phyloP scores from a whole-genome alignment of 2,797 vertebrate species.

The Lacerta bilineata region DNA sequence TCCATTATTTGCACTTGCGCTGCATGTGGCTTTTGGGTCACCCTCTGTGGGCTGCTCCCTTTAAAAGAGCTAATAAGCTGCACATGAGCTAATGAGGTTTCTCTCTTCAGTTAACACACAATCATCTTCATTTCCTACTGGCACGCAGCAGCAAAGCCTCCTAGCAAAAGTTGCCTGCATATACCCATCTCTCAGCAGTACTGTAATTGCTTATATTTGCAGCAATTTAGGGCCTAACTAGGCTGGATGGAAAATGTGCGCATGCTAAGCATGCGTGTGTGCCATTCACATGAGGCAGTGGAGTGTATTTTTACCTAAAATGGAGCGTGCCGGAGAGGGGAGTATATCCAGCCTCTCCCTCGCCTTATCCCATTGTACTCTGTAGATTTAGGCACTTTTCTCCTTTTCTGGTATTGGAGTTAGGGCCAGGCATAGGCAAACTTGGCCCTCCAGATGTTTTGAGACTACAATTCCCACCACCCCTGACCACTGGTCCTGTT shows the following conservation, averaged over 20 bases:
- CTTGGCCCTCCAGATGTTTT: no score
- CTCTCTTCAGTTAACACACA: not conserved
- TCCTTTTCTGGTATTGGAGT: not conserved
- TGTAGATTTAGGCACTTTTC: not conserved
- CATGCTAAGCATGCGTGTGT: not conserved
- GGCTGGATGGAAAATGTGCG: not conserved
- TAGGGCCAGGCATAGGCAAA: no score
- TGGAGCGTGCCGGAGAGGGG: not conserved
- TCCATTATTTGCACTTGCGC: conserved; percentile 13
- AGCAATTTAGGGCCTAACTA: not conserved
- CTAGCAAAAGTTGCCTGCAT: not conserved
- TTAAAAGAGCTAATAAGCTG: conserved; percentile 4
- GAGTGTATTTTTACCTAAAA: not conserved
- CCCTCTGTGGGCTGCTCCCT: not conserved
- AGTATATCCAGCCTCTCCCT: not conserved
- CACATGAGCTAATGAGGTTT: not conserved
- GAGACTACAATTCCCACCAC: no score
- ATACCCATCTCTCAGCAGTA: not conserved
- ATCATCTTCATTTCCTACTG: not conserved
- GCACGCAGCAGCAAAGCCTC: not conserved
- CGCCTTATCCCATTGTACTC: not conserved
- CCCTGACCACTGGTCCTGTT: no score
- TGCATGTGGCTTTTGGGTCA: conserved; percentile 4
- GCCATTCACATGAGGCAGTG: not conserved
- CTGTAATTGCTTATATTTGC: not conserved